These are phyloP conservation scores for Cirrhinus mrigala DNA, from an alignment of 2,797 vertebrate species.

Conservation along the genomic window DNA sequence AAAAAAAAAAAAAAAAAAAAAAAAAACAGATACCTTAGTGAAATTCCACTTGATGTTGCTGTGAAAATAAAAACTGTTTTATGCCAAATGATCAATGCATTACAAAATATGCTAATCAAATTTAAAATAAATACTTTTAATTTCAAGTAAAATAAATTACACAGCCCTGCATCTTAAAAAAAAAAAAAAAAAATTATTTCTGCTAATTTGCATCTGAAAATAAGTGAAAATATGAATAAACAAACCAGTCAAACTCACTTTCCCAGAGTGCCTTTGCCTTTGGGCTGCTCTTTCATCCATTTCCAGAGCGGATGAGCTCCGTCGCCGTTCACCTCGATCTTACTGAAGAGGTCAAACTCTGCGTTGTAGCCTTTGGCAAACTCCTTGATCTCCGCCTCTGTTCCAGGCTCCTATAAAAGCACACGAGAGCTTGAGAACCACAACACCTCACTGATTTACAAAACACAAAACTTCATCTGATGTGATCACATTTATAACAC, in stretches of 20 bases:
- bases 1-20: too few relatives aligned
- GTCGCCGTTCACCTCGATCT: conserved; percentile 95
- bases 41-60: conserved; percentile 97
- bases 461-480: too few relatives aligned
- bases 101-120: not conserved
- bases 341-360: conserved; percentile 92
- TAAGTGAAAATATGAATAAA: not conserved
- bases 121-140: not conserved
- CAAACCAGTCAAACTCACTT: conserved; percentile 76
- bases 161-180: too few relatives aligned
- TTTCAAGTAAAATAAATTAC: too few relatives aligned
- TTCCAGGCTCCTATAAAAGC: conserved; percentile 87
- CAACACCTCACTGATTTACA: too few relatives aligned
- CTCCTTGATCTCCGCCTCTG: conserved; percentile 86
- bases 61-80: conserved; percentile 34
- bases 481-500: not conserved
- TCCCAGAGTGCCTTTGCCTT: conserved; percentile 88
- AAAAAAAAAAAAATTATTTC: too few relatives aligned
- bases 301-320: conserved; percentile 92
- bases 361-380: conserved; percentile 87
- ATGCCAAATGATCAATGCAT: not conserved
- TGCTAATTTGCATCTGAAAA: not conserved
- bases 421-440: not conserved
- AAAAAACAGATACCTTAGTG: conserved; percentile 85
- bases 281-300: conserved; percentile 96